Conservation (phyloP, 2,797 vertebrate species). For the Orientallactaga sibirica region DNA sequence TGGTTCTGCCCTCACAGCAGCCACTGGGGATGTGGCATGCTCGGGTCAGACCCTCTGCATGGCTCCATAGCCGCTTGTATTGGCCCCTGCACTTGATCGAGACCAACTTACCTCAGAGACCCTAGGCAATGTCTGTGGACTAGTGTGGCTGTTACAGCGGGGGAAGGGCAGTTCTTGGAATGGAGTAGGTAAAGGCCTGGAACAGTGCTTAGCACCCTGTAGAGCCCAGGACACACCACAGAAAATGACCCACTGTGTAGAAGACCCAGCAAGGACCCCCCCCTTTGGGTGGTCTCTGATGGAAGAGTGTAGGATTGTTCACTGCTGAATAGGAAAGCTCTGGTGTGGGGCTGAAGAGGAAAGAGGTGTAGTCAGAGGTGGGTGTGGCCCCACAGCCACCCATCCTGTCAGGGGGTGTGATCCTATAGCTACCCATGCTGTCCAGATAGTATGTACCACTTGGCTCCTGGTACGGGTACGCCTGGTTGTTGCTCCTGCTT, state of each 20-base stretch:
- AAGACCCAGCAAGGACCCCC: too few relatives aligned
- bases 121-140: neutral
- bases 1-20: too few relatives aligned
- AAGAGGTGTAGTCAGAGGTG: neutral
- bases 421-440: neutral
- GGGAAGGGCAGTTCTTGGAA: neutral
- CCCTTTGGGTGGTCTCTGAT: neutral
- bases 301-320: neutral
- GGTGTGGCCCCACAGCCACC: too few relatives aligned
- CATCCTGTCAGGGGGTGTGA: neutral
- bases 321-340: too few relatives aligned
- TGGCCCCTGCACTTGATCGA: accelerated
- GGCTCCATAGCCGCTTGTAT: neutral
- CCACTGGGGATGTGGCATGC: too few relatives aligned
- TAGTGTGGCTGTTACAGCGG: neutral
- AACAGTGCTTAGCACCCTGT: neutral
- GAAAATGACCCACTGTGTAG: too few relatives aligned
- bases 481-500: neutral
- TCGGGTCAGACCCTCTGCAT: neutral
- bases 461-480: neutral
- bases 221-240: too few relatives aligned
- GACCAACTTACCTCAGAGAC: neutral
- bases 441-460: neutral
- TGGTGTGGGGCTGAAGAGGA: neutral
- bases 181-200: too few relatives aligned